phyloP scores from a whole-genome alignment of 1,140 invertebrate species.

The Ips nitidus region DNA sequence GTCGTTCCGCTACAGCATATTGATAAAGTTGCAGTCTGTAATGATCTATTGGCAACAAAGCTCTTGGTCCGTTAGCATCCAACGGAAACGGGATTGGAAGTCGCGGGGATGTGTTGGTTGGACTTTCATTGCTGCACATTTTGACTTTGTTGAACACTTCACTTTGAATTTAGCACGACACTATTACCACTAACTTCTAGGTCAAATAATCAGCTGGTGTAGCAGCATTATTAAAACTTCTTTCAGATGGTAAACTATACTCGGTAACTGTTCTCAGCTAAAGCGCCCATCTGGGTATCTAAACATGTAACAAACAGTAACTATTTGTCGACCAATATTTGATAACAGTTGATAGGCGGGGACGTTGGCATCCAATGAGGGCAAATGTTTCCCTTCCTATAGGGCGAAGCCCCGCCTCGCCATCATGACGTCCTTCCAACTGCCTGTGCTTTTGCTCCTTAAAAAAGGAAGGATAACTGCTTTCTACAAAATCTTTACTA shows the following conservation, averaged over 20 bases:
- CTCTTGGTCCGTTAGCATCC: conserved; percentile 53
- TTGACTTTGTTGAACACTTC: conserved; percentile 18
- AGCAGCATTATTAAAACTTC: conserved; percentile 42
- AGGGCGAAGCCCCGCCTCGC: conserved; percentile 47
- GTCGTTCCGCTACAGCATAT: conserved; percentile 80
- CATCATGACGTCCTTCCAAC: conserved; percentile 49
- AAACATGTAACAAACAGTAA: conserved; percentile 54
- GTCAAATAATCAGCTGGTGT: conserved; percentile 38
- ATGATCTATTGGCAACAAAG: conserved; percentile 72
- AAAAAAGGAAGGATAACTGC: conserved; percentile 42
- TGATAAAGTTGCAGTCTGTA: conserved; percentile 85
- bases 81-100: conserved; percentile 48
- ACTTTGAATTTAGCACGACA: conserved; percentile 5
- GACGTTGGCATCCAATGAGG: conserved; percentile 42
- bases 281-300: conserved; percentile 50
- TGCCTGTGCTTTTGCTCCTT: conserved; percentile 39
- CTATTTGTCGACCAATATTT: conserved; percentile 56
- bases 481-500: conserved; percentile 44
- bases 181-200: not conserved
- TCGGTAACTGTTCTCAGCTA: conserved; percentile 46
- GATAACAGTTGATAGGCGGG: conserved; percentile 50
- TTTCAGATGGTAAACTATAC: conserved; percentile 46
- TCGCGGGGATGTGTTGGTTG: conserved; percentile 46
- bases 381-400: conserved; percentile 42
- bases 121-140: conserved; percentile 55